Evolutionary conservation across 2,888 invertebrate species (phyloP), one percentile per base, ranked within the genome.

Genomic region (Epinotia ramella): DNA sequence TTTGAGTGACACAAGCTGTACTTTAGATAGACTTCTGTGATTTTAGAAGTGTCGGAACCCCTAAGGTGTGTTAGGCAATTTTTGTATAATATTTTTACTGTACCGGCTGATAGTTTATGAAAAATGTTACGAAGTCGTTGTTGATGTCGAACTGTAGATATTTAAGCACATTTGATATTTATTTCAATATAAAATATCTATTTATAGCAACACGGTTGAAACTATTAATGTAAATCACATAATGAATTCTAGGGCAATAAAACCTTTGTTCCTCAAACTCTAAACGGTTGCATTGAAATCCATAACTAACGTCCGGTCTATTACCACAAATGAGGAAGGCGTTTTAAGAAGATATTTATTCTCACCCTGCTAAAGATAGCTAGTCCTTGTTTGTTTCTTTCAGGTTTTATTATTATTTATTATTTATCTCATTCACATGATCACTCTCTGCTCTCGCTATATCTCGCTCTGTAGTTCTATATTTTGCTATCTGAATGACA

Each of bases 1-100:
- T 28, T 13, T 53, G n/a, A 40, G 64, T 16, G 46, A 69, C 57
- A 57, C 57, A 28, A 46, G 40, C 4, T 62, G 40, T 40, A 40
- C 40, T 7, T 67, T 57, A 28, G 33, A 33, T 44, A 40, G 46
- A 69, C 57, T 68, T 74, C 69, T 74, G 74, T 74, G 74, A 69
- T 69, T 40, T 74, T 64, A 69, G 56, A 44, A 49, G 63, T 69
- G 69, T 57, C 64, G 33, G 33, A 69, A 40, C 20, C 24, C 6
- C 20, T 53, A 53, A 16, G 13, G 63, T 64, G 57, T 69, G 70
- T 40, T 74, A 74, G 64, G 20, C 56, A 69, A 64, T 49, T 69
- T 59, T 64, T 49, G 59, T 73, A 64, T 20, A 57, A 49, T 70
- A 65, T 70, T 64, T 70, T 64, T n/a, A n/a, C 18, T 20, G 62